Conservation (phyloP, 2,888 invertebrate genomes). For the Dolichopus griseipennis region DNA sequence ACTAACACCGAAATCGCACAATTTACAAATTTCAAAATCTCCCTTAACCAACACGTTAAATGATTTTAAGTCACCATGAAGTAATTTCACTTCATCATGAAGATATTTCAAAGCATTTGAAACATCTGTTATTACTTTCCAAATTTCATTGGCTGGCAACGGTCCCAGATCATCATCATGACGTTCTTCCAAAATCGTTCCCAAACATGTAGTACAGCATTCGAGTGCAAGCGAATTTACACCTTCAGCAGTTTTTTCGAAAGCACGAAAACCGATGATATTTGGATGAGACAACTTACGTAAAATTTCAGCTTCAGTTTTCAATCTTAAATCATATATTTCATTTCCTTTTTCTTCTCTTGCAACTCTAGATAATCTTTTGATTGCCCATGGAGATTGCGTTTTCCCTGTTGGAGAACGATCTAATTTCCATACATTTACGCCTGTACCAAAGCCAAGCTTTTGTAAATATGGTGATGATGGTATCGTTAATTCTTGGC, state of each 20-base stretch:
- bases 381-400: conserved; percentile 81
- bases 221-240: conserved; percentile 66
- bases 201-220: conserved; percentile 61
- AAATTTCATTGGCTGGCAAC: conserved; percentile 53
- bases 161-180: conserved; percentile 50
- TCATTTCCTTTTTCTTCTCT: conserved; percentile 23
- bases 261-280: conserved; percentile 65
- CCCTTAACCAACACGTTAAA: conserved; percentile 71
- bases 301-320: conserved; percentile 52
- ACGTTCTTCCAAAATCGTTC: conserved; percentile 63
- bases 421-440: conserved; percentile 66
- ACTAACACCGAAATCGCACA: conserved; percentile 81
- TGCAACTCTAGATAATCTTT: conserved; percentile 53
- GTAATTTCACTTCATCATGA: conserved; percentile 58
- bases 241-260: conserved; percentile 37
- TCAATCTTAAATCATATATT: conserved; percentile 48
- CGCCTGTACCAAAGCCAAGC: conserved; percentile 71
- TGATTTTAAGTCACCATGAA: conserved; percentile 80
- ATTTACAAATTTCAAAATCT: conserved; percentile 63
- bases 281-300: conserved; percentile 65
- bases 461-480: conserved; percentile 63
- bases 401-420: conserved; percentile 60
- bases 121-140: conserved; percentile 53
- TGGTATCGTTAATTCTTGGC: conserved; percentile 50
- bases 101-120: conserved; percentile 66